Conservation (phyloP, 2,113 vertebrate genomes). For the Plectropomus leopardus region DNA sequence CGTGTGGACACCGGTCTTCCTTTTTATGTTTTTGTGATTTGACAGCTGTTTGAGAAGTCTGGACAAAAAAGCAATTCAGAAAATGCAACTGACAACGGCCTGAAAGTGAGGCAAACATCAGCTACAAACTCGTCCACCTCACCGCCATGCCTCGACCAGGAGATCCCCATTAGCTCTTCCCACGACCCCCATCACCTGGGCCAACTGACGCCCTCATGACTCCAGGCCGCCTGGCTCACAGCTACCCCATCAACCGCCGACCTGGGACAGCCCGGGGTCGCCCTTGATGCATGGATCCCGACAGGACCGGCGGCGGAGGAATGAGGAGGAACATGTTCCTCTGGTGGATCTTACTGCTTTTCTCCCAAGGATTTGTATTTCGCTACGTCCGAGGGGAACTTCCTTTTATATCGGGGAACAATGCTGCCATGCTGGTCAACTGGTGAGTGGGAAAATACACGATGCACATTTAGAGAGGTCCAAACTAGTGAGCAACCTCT, state of each 20-base stretch:
- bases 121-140: neutral
- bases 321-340: constrained; percentile 82
- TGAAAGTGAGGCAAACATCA: constrained; percentile 17
- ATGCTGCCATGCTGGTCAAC: constrained; percentile 93
- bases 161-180: constrained; percentile 39
- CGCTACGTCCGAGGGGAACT: constrained; percentile 88
- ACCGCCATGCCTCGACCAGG: constrained; percentile 48
- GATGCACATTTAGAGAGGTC: no score
- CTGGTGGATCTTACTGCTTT: constrained; percentile 88
- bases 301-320: constrained; percentile 72
- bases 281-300: constrained; percentile 79
- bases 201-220: constrained; percentile 75
- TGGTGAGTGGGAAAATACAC: constrained; percentile 90
- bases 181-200: constrained; percentile 30
- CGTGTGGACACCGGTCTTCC: constrained; percentile 32
- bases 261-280: constrained; percentile 64
- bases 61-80: neutral
- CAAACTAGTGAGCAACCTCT: neutral
- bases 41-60: constrained; percentile 32
- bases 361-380: constrained; percentile 75
- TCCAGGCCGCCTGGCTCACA: constrained; percentile 39
- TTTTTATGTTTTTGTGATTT: no score
- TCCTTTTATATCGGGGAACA: constrained; percentile 92
- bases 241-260: constrained; percentile 32
- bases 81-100: constrained; percentile 34